Conservation (phyloP, 2,888 invertebrate genomes). For the Cosmorhoe ocellata region DNA sequence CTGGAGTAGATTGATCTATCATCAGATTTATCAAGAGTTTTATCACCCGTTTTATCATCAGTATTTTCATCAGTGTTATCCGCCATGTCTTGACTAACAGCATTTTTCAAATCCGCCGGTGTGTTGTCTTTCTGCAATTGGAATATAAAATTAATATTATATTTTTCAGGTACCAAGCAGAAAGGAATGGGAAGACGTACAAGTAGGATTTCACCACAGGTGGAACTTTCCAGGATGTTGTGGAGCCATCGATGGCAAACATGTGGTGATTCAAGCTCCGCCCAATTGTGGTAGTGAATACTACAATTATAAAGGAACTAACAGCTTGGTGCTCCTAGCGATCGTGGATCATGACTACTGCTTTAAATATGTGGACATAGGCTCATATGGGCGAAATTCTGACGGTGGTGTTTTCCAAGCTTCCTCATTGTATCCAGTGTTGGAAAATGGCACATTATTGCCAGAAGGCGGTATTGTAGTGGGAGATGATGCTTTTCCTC, state of each 20-base stretch:
- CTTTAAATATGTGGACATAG: constrained; percentile 33
- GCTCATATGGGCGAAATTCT: constrained; percentile 25
- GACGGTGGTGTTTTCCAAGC: constrained; percentile 28
- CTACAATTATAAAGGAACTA: constrained; percentile 40
- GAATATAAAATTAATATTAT: constrained; percentile 25
- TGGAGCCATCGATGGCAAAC: constrained; percentile 40
- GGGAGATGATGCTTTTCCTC: constrained; percentile 22
- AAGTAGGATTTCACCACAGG: constrained; percentile 32
- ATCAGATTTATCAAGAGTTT: constrained; percentile 24
- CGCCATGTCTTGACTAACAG: constrained; percentile 26
- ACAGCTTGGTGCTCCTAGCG: constrained; percentile 38
- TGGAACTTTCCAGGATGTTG: constrained; percentile 39
- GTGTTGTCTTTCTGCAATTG: constrained; percentile 27
- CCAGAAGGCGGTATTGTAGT: constrained; percentile 22
- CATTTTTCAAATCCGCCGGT: constrained; percentile 28
- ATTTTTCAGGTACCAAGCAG: constrained; percentile 32
- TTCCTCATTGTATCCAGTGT: constrained; percentile 24
- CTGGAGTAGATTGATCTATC: constrained; percentile 26
- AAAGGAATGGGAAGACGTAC: constrained; percentile 35
- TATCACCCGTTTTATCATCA: constrained; percentile 26
- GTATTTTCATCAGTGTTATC: constrained; percentile 24
- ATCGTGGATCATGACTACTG: constrained; percentile 41
- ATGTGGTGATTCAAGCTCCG: constrained; percentile 37
- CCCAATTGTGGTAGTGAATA: constrained; percentile 37
- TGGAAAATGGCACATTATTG: constrained; percentile 25